phyloP scores from a whole-genome alignment of 2,113 vertebrate species.

The Ctenomys sociabilis region DNA sequence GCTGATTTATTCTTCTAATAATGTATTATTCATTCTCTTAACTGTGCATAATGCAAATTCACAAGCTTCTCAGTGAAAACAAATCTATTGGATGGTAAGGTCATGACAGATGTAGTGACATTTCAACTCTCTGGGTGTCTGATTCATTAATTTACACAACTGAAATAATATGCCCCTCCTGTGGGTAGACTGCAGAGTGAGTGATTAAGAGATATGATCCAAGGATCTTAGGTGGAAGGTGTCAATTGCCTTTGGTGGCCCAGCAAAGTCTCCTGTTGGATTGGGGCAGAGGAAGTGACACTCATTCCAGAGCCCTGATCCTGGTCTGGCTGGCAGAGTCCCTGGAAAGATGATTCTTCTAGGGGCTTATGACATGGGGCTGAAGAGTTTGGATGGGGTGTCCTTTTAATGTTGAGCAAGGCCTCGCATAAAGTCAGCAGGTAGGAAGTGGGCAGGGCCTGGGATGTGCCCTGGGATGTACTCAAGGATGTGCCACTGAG shows the following conservation, averaged over 20 bases:
- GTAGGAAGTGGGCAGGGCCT: background rate
- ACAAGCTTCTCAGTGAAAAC: constrained; percentile 52
- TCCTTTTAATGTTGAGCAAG: background rate
- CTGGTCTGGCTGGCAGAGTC: background rate
- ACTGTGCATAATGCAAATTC: constrained; percentile 56
- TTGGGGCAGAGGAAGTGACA: background rate
- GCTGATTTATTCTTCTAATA: constrained; percentile 68
- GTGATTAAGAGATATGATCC: background rate
- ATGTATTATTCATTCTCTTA: constrained; percentile 70
- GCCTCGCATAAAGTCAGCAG: background rate
- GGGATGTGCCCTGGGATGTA: background rate
- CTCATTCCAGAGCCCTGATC: background rate
- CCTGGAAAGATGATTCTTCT: background rate
- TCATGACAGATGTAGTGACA: constrained; percentile 19
- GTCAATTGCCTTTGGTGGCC: background rate
- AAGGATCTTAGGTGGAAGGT: background rate
- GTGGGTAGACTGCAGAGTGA: background rate
- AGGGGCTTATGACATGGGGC: background rate
- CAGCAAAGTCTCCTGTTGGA: background rate
- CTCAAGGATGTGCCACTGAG: background rate
- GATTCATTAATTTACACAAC: constrained; percentile 32
- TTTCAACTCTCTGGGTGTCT: constrained; percentile 36
- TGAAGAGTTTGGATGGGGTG: background rate
- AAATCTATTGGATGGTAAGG: constrained; percentile 67
- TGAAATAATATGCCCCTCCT: background rate